Evolutionary conservation across 2,888 invertebrate species (phyloP).

Genomic region (Euplagia quadripunctaria): DNA sequence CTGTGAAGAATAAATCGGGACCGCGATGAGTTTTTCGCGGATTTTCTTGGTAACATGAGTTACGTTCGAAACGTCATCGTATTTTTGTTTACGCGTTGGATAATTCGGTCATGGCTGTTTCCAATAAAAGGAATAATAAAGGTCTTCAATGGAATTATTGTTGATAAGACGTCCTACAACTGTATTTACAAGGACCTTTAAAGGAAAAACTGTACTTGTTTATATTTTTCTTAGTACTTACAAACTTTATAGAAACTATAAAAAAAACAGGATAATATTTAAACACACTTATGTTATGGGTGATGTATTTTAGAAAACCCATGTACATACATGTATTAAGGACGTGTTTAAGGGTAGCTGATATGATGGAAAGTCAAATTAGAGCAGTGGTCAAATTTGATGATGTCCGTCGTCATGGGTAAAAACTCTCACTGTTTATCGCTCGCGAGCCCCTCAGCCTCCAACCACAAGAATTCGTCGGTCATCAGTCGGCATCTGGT

Average conservation of each 20-base stretch:
- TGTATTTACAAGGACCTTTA: neutral
- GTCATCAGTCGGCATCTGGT: too few species aligned
- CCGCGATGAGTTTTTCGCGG: constrained; percentile 62
- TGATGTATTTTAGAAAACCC: too few species aligned
- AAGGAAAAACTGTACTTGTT: neutral
- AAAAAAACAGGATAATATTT: constrained; percentile 1
- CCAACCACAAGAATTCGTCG: too few species aligned
- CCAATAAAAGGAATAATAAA: constrained; percentile 23
- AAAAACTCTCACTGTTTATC: too few species aligned
- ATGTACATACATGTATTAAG: too few species aligned
- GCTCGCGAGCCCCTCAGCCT: too few species aligned
- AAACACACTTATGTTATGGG: neutral
- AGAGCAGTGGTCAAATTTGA: too few species aligned
- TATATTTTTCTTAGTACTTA: neutral
- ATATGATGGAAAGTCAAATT: too few species aligned
- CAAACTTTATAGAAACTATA: neutral
- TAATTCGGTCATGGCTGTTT: constrained; percentile 47
- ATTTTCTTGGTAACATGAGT: constrained; percentile 66
- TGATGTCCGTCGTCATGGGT: too few species aligned
- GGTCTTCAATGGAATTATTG: constrained; percentile 26
- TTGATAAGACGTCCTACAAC: constrained; percentile 1
- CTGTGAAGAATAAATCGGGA: constrained; percentile 68
- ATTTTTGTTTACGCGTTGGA: constrained; percentile 54
- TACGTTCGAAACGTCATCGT: constrained; percentile 43
- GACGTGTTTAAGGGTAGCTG: too few species aligned